Evolutionary conservation across 2,113 vertebrate species (phyloP).

Genomic region (Mesitornis unicolor): DNA sequence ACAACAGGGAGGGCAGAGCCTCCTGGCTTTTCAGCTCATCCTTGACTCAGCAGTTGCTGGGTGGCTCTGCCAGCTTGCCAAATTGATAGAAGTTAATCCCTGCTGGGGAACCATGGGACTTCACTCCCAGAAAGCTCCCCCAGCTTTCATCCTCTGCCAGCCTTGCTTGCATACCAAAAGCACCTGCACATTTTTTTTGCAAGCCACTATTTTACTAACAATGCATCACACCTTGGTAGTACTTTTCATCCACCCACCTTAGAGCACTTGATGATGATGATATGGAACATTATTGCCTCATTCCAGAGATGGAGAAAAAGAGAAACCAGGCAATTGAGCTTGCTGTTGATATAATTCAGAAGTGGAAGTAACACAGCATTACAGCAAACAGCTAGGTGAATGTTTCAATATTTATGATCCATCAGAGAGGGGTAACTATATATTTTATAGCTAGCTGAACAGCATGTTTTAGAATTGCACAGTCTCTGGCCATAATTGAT

Average conservation of each 20-base stretch:
- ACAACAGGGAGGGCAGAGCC: rapidly evolving
- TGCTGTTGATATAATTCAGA: not conserved
- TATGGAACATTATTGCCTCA: not conserved
- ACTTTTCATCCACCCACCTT: not conserved
- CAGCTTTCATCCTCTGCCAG: not conserved
- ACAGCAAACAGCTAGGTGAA: not conserved
- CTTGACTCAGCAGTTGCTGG: not conserved
- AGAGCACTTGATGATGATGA: not conserved
- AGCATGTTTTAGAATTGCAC: not conserved
- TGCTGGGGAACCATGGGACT: not conserved
- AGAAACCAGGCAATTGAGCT: not conserved
- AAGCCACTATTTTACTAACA: not conserved
- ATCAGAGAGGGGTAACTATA: not conserved
- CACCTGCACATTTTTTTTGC: not conserved
- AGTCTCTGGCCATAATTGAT: not conserved
- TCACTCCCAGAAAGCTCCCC: not conserved
- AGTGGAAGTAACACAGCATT: not conserved
- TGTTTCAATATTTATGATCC: not conserved
- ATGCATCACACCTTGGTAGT: not conserved
- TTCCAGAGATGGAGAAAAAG: not conserved
- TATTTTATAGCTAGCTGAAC: not conserved
- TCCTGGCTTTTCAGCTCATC: not conserved
- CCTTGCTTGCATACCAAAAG: rapidly evolving
- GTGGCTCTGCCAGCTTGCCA: not conserved
- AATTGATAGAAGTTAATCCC: not conserved